phyloP scores from a whole-genome alignment of 2,888 invertebrate species.

The Cotesia congregata region DNA sequence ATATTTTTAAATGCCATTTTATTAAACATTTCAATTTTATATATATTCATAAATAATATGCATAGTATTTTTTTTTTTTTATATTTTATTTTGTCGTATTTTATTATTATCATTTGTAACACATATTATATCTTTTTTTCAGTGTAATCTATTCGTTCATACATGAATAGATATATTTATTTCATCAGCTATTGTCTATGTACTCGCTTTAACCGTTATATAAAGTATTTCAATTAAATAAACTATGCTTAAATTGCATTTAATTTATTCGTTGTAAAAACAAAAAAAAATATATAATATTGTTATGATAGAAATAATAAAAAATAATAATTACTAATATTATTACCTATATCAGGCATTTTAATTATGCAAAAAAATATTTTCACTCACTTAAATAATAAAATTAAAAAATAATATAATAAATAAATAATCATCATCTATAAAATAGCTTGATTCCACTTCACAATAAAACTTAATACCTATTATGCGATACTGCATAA shows the following conservation, averaged over 20 bases:
- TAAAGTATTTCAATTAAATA: neutral
- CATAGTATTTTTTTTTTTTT: neutral
- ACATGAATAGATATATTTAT: slow-evolving; percentile 1
- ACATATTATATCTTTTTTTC: neutral
- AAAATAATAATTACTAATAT: neutral
- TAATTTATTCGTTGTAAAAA: neutral
- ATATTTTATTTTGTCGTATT: neutral
- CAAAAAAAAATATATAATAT: neutral
- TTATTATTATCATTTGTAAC: slow-evolving; percentile 1
- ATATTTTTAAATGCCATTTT: slow-evolving; percentile 2
- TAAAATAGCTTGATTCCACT: neutral
- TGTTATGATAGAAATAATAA: no score
- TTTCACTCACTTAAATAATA: neutral
- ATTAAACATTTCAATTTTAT: no score
- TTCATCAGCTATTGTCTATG: slow-evolving; percentile 1
- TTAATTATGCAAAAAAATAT: neutral
- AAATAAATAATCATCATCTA: neutral
- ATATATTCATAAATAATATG: neutral
- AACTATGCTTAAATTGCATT: neutral
- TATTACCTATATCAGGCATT: neutral
- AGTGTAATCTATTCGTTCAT: neutral
- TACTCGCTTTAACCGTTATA: neutral
- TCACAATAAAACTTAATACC: neutral
- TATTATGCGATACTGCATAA: neutral
- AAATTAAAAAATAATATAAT: neutral